Conservation (phyloP, 1,140 invertebrate genomes). For the Himalopsyche phryganea region DNA sequence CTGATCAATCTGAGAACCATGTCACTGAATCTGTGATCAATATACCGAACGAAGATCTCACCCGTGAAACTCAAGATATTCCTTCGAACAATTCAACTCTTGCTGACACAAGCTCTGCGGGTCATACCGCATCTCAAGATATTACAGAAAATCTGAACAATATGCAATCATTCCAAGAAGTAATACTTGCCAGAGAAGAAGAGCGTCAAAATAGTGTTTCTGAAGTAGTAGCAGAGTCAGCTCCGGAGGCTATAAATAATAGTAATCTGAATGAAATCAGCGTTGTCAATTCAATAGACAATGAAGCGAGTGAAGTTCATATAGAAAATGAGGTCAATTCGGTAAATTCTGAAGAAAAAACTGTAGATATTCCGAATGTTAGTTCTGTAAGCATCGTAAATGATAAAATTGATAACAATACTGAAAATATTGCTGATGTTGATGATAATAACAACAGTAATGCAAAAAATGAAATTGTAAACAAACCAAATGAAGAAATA, state of each 20-base stretch:
- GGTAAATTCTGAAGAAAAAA: neutral
- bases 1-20: too few species aligned
- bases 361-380: neutral
- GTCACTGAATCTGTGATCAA: too few species aligned
- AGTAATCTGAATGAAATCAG: neutral
- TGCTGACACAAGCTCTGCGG: too few species aligned
- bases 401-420: neutral
- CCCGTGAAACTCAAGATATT: too few species aligned
- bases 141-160: too few species aligned
- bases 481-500: neutral
- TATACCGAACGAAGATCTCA: too few species aligned
- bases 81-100: too few species aligned
- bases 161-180: neutral
- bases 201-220: neutral
- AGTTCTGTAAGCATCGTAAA: neutral
- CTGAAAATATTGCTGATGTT: neutral
- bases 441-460: neutral
- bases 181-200: neutral
- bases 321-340: neutral
- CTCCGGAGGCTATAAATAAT: neutral
- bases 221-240: neutral
- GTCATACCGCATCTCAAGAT: too few species aligned
- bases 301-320: neutral
- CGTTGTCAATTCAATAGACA: neutral
- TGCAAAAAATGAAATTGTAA: neutral